Conservation (phyloP, 2,888 invertebrate genomes). For the Psococerastis gibbosa region DNA sequence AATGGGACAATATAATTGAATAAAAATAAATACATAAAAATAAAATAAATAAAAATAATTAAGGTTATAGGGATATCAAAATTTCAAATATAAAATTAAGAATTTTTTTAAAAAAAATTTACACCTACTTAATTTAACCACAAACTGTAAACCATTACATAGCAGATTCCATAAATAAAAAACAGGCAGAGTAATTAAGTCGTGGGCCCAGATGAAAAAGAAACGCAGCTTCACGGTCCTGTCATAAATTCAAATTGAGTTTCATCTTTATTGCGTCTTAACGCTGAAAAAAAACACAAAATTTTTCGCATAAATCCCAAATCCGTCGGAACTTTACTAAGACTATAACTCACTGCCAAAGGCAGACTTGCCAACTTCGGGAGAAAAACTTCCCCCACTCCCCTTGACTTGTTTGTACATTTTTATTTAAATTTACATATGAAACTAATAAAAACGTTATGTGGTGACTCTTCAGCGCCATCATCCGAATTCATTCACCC, state of each 20-base stretch:
- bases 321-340: conserved; percentile 8
- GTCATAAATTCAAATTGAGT: conserved; percentile 4
- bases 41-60: no score
- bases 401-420: conserved; percentile 8
- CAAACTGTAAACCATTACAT: no score
- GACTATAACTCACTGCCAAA: conserved; percentile 7
- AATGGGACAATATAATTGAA: no score
- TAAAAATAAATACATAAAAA: no score
- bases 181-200: not conserved
- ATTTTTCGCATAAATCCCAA: conserved; percentile 8
- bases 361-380: conserved; percentile 9
- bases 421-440: conserved; percentile 11
- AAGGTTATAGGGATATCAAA: no score
- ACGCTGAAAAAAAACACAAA: conserved; percentile 5
- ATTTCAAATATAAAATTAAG: no score
- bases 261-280: conserved; percentile 4
- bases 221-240: not conserved
- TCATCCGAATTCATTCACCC: not conserved
- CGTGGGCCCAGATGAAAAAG: not conserved
- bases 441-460: conserved; percentile 4
- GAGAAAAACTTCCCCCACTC: conserved; percentile 3
- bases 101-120: no score
- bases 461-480: not conserved
- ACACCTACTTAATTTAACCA: no score
- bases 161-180: not conserved